Base-by-base conservation (phyloP, 2,113 vertebrate genomes). In the Struthio camelus region DNA sequence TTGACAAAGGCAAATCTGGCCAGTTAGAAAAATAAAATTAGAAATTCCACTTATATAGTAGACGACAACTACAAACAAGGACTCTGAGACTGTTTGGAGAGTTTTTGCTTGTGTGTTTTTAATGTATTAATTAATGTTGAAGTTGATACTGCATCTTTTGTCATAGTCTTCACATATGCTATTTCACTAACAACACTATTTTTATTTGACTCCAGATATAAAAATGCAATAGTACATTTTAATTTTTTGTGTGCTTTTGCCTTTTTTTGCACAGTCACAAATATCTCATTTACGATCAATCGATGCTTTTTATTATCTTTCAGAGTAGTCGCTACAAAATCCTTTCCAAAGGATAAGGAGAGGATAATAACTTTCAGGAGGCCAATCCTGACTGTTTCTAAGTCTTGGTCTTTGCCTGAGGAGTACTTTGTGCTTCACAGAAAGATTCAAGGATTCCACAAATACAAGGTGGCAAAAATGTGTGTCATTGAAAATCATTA, bases 391-490 rank as follows among this genome's bases (percentile, higher is more conserved):
- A 6, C 36, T 48, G 14, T n/a, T 80, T 34, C 81, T 5, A 10
- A 23, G n/a, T 9, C 6, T 18, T 3, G 2, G 15, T 32, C n/a
- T 85, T 71, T 59, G 77, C 4, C 32, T 89, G 92, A 22, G 0
- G 0, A 72, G 23, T 2, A 10, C 8, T 88, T 79, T 0, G 1
- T 2, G 11, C 8, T 88, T 79, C 0, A 1, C 22, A 9, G 64
- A 61, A 70, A 58, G 16, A 38, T 18, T 58, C 15, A 48, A 80
- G 34, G 34, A 34, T 48, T 69, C 34, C n/a, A 64, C 6, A 71
- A 71, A 34, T 19, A 48, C 32, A 48, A 40, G 24, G 13, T 20
- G 32, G 32, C 18, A 92, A 87, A 81, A 80, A 23, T 8, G 13
- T 56, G 18, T 5, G 25, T 65, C 6, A 4, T 0, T 42, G 48